Base-by-base conservation (phyloP, 2,888 invertebrate genomes). In the Lycophotia porphyrea region DNA sequence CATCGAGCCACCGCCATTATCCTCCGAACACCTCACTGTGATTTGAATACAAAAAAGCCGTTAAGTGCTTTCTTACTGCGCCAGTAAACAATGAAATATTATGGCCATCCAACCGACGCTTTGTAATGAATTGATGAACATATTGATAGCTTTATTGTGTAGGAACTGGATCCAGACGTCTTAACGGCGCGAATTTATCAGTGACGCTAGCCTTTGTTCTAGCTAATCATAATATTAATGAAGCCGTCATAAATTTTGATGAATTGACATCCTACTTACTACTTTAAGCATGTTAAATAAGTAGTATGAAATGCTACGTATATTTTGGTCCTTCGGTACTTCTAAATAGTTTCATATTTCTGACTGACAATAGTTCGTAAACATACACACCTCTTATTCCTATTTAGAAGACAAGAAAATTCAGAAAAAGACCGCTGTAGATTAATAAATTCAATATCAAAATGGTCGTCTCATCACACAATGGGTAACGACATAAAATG, bases 21-120 rank as follows among this genome's bases (percentile, higher is more conserved):
- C 94, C 94, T 94, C 91, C 88, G 87, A 76, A 74, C 78, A 81
- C 76, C 74, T 71, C 84, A 78, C 82, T 94, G 96, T 95, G 96
- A 94, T 95, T 94, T 93, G 96, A 96, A 96, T 96, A 95, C 93
- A 84, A 91, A 94, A 94, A 88, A 87, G 88, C 87, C 84, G 80
- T 88, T 93, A 92, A 93, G 90, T 93, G 92, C 93, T 94, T 93
- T 93, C 92, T 93, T 90, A 89, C 88, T 80, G 86, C 90, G 82
- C 86, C 89, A 69, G 89, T 90, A 88, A 92, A 91, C 91, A 91
- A 92, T 90, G 84, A 88, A 86, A 85, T 85, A 84, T 86, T 84
- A 87, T 83, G 85, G 81, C 72, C 81, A 70, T 71, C 79, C 77
- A 63, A 78, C 77, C 71, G 74, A 78, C 80, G 84, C 86, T 77